Evolutionary conservation across 2,888 invertebrate genomes (phyloP).

Genomic region (Mesodorylaimus sp.): DNA sequence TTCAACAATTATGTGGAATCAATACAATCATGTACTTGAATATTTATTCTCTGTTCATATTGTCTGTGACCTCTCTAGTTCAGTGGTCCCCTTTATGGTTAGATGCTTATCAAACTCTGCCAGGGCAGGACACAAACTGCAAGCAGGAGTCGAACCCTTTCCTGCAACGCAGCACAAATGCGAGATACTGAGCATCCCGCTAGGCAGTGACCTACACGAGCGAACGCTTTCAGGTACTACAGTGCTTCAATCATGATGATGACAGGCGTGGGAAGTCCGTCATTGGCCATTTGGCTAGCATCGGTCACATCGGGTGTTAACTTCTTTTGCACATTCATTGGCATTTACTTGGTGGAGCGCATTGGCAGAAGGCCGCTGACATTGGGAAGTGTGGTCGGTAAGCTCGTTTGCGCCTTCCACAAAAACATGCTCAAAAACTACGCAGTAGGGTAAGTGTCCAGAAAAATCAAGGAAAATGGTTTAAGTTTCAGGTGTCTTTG

Average conservation of each 20-base stretch:
- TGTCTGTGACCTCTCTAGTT: too few species aligned
- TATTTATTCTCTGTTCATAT: too few species aligned
- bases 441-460: too few species aligned
- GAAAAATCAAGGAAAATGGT: too few species aligned
- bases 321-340: conserved; percentile 30
- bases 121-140: background rate
- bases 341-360: conserved; percentile 30
- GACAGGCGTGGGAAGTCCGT: conserved; percentile 28
- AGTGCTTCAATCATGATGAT: conserved; percentile 32
- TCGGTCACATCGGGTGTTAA: conserved; percentile 29
- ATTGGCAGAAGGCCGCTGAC: conserved; percentile 29
- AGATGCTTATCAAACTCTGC: too few species aligned
- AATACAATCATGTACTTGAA: conserved; percentile 37
- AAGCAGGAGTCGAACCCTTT: background rate
- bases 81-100: too few species aligned
- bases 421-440: too few species aligned
- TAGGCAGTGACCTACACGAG: background rate
- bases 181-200: background rate
- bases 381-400: conserved; percentile 28
- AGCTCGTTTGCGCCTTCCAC: background rate
- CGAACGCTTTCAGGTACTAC: conserved; percentile 26
- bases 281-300: conserved; percentile 30
- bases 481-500: too few species aligned
- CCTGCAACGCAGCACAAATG: background rate
- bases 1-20: conserved; percentile 38